These are phyloP conservation scores for Drosophila picticornis DNA, from an alignment of 2,888 invertebrate genomes.

Conservation along the genomic window DNA sequence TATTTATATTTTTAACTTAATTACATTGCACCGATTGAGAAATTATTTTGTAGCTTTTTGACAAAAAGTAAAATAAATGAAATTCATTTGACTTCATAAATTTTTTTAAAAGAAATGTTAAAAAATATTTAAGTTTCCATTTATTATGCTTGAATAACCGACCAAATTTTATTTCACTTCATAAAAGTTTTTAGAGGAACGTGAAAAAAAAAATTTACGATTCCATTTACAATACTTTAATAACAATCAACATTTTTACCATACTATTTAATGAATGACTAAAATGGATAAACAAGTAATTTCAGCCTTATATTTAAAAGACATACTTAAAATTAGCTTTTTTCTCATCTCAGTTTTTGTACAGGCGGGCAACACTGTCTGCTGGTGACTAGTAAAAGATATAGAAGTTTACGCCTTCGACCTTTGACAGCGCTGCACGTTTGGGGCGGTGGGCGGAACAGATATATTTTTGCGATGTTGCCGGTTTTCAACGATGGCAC, in stretches of 20 bases:
- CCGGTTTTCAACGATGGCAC: constrained; percentile 47
- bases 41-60: too few species aligned
- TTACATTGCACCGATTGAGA: neutral
- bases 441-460: constrained; percentile 55
- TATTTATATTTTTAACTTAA: neutral
- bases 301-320: neutral
- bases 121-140: too few species aligned
- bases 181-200: neutral
- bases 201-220: neutral
- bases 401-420: neutral
- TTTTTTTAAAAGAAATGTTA: neutral
- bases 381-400: neutral
- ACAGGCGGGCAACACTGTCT: neutral
- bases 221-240: neutral
- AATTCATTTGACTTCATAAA: neutral
- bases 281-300: neutral
- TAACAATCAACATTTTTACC: neutral
- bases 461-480: constrained; percentile 41
- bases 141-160: too few species aligned
- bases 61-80: neutral
- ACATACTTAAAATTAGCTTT: neutral
- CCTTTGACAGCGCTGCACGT: constrained; percentile 15
- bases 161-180: too few species aligned
- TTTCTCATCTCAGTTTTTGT: neutral
- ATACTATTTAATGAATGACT: neutral